Evolutionary conservation across 2,797 vertebrate genomes (phyloP), one percentile per base, ranked within the genome.

Genomic region (Etheostoma nigrum): DNA sequence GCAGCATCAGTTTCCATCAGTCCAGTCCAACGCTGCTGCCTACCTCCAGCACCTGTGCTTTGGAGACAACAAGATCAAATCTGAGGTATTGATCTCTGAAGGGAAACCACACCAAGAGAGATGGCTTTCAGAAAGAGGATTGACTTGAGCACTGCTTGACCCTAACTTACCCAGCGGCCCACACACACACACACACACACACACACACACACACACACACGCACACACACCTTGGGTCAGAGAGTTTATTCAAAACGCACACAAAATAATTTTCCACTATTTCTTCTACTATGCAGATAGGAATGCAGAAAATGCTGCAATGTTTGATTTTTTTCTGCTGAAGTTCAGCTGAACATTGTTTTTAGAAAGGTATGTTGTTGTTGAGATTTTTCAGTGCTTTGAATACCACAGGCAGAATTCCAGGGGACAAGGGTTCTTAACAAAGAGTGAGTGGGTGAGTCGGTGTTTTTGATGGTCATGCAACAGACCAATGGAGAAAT

Each of bases 21-120:
- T 99, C 81, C 98, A 99, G 89, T 99, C 98, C 13, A 99, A 99
- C 10, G 98, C 98, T 52, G 98, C 98, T 21, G 98, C 98, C 72
- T 99, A 99, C 82, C 95, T 99, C 57, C 98, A 99, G 72, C 98
- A 99, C 89, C 96, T 99, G 72, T 99, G 98, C 93, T 99, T 99
- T 0, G 98, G 98, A 94, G 98, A 99, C 96, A 99, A 99, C 94
- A 99, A 99, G 95, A 99, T 98, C 93, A 99, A 99, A 95, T 96
- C 97, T 14, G 98, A 99, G 97, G 98, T 93, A 90, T 42, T 44
- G 77, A 61, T 60, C 42, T 55, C 52, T 58, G 23, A 62, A 5
- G 51, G 59, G 53, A 76, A 61, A 23, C 27, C 40, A 18, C 57
- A 18, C 40, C 27, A 7, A 61, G 30, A 54, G 48, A 66, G 15